Evolutionary conservation across 2,797 vertebrate genomes (phyloP).

Genomic region (Lacerta bilineata): DNA sequence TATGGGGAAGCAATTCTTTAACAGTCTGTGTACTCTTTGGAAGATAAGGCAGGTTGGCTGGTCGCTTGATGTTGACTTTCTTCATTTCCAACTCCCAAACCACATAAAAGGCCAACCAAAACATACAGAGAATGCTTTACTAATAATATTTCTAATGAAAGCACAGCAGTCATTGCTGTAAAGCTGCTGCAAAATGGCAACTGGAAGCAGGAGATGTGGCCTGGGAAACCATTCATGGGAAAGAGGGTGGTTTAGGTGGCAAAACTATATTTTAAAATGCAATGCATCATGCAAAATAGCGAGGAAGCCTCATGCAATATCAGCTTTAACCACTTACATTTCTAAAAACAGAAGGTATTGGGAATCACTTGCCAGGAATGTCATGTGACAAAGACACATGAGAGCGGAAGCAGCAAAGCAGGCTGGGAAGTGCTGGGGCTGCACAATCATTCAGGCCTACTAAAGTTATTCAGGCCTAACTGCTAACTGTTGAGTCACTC

Average conservation of each 20-base stretch:
- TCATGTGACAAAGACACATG: no score
- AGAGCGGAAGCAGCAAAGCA: no score
- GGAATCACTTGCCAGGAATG: no score
- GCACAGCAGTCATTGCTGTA: slow-evolving; percentile 1
- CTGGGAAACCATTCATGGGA: neutral
- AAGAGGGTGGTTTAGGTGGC: neutral
- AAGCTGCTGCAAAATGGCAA: neutral
- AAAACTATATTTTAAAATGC: neutral
- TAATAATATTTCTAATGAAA: slow-evolving; percentile 33
- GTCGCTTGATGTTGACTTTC: slow-evolving; percentile 32
- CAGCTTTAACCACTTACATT: no score
- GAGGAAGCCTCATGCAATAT: neutral
- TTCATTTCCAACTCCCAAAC: slow-evolving; percentile 35
- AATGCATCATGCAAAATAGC: slow-evolving; percentile 19
- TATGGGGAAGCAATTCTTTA: slow-evolving; percentile 32
- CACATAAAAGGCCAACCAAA: slow-evolving; percentile 9
- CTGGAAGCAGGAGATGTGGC: slow-evolving; percentile 15
- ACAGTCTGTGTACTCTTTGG: neutral
- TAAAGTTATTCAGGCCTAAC: no score
- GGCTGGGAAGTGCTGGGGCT: no score
- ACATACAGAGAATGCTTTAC: slow-evolving; percentile 15
- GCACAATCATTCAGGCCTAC: no score
- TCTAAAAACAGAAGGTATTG: neutral
- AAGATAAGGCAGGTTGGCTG: neutral
- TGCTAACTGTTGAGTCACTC: no score